Evolutionary conservation across 2,797 vertebrate genomes (phyloP).

Genomic region (Eidolon dupreanum): DNA sequence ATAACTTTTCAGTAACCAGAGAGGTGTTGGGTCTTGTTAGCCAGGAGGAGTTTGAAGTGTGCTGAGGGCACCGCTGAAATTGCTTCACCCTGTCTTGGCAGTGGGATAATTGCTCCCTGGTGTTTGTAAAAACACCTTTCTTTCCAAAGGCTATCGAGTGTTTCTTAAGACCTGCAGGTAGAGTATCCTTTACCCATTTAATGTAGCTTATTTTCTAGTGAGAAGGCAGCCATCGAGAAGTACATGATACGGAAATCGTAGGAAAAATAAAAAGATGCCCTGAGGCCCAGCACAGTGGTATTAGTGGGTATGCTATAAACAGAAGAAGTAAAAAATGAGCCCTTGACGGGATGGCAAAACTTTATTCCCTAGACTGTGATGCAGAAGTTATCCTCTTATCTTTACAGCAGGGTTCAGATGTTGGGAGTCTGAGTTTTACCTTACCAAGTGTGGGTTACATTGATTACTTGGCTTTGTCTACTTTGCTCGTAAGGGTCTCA

Average conservation of each 20-base stretch:
- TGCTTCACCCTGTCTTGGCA: conserved; percentile 49
- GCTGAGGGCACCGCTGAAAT: conserved; percentile 43
- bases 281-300: background rate
- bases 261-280: background rate
- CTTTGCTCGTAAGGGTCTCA: background rate
- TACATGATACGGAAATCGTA: background rate
- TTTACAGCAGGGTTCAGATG: background rate
- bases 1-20: conserved; percentile 56
- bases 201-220: conserved; percentile 34
- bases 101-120: conserved; percentile 53
- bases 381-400: background rate
- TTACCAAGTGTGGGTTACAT: conserved; percentile 21
- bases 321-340: conserved; percentile 6
- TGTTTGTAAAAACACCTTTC: conserved; percentile 62
- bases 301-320: background rate
- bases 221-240: background rate
- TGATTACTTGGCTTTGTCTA: background rate
- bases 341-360: background rate
- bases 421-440: background rate
- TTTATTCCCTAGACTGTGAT: conserved; percentile 4
- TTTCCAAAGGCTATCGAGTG: conserved; percentile 49
- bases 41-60: conserved; percentile 53
- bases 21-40: conserved; percentile 77
- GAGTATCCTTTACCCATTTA: conserved; percentile 25
- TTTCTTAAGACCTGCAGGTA: background rate